Conservation (phyloP, 30 jellyfish, hydroid and myxozoan genomes). For the Cassiopea xamachana region DNA sequence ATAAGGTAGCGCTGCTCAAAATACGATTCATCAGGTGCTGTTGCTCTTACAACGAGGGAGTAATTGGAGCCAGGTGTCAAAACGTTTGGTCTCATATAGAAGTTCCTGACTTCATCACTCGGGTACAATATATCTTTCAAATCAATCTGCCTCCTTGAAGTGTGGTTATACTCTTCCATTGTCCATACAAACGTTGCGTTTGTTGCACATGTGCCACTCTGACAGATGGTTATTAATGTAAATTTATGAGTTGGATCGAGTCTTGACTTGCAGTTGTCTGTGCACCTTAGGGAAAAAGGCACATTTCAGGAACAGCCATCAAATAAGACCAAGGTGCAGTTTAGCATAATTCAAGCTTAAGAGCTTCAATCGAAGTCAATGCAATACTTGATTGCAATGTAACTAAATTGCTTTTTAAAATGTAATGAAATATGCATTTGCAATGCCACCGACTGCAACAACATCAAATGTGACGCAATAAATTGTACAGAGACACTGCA, state of each 20-base stretch:
- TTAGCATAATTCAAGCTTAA: too few species aligned
- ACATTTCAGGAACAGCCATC: neutral
- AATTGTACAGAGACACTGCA: too few species aligned
- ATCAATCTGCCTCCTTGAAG: neutral
- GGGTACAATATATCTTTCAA: constrained; percentile 23
- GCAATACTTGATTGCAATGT: too few species aligned
- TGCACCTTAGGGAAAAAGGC: constrained; percentile 17
- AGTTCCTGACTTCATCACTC: neutral
- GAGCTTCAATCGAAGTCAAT: too few species aligned
- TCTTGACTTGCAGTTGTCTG: constrained; percentile 39
- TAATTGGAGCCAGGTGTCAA: constrained; percentile 23
- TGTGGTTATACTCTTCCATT: constrained; percentile 8
- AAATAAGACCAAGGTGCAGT: too few species aligned
- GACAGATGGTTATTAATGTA: constrained; percentile 17
- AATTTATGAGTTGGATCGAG: constrained; percentile 42
- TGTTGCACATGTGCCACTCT: constrained; percentile 46
- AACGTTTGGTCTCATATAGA: constrained; percentile 55
- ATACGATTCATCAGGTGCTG: constrained; percentile 56
- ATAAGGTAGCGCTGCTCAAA: constrained; percentile 15
- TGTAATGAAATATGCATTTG: too few species aligned
- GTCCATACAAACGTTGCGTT: constrained; percentile 63
- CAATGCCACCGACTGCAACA: too few species aligned
- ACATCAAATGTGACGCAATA: too few species aligned
- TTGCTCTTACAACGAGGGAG: constrained; percentile 25
- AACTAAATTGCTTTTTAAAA: too few species aligned